phyloP scores from a whole-genome alignment of 2,888 invertebrate species.

The Tenthredo distinguenda region DNA sequence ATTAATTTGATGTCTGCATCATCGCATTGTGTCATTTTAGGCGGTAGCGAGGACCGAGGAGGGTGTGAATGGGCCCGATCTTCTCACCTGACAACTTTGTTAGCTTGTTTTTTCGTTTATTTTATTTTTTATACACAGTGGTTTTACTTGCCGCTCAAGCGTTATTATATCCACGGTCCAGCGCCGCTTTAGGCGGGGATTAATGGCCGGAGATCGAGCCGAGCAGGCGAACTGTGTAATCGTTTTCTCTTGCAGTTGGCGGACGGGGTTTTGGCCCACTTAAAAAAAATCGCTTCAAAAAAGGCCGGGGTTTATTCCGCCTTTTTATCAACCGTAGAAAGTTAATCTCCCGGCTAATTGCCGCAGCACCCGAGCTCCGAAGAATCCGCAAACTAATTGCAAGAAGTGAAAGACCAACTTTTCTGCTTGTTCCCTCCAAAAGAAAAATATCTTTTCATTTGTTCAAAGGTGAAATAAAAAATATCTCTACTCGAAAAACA shows the following conservation, averaged over 20 bases:
- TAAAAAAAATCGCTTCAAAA: not conserved
- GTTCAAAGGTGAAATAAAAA: not conserved
- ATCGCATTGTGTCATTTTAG: conserved; percentile 24
- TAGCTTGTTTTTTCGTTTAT: not conserved
- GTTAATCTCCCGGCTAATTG: conserved; percentile 22
- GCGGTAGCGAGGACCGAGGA: conserved; percentile 1
- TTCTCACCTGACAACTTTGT: conserved; percentile 24
- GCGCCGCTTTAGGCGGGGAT: conserved; percentile 41
- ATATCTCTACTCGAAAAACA: not conserved
- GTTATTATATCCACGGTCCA: conserved; percentile 49
- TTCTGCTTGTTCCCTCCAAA: not conserved
- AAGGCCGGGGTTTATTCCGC: not conserved
- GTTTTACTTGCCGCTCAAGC: not conserved
- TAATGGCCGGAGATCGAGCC: conserved; percentile 26
- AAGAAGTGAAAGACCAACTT: not conserved
- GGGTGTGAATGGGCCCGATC: not conserved
- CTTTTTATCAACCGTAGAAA: conserved; percentile 9
- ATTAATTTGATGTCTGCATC: conserved; percentile 33
- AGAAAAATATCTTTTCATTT: not conserved
- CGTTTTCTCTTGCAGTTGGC: conserved; percentile 36
- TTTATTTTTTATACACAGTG: conserved; percentile 11
- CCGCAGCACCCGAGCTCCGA: not conserved
- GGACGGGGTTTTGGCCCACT: not conserved
- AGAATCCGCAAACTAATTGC: conserved; percentile 5
- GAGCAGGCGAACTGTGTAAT: conserved; percentile 27